These are phyloP conservation scores for Hyaena hyaena DNA, from an alignment of 2,113 vertebrate species.

Conservation along the genomic window DNA sequence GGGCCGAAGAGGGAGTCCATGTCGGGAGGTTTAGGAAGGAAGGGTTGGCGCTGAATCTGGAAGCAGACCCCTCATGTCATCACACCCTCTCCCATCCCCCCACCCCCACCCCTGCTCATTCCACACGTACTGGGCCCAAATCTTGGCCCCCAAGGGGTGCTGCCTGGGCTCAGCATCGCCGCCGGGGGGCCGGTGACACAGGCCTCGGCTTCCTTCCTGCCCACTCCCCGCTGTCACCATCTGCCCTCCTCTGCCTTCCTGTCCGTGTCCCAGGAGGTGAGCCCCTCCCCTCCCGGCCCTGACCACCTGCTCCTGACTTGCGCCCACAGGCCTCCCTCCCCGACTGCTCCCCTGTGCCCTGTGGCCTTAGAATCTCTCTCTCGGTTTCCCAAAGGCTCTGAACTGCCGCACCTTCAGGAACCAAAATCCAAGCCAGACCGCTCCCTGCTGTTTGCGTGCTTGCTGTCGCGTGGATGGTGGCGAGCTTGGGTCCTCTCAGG, in stretches of 20 bases:
- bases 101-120: rapidly evolving
- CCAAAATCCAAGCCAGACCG: too few species aligned
- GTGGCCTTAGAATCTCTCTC: background rate
- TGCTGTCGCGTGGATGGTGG: rapidly evolving
- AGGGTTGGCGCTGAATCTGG: background rate
- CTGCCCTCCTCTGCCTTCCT: background rate
- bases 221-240: rapidly evolving
- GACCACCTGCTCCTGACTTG: rapidly evolving
- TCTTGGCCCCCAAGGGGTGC: too few species aligned
- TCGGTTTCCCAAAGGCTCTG: background rate
- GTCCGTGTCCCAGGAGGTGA: background rate
- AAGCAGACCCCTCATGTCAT: background rate
- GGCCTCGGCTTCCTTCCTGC: background rate
- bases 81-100: background rate
- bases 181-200: rapidly evolving
- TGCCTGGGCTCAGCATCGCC: background rate
- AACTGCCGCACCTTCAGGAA: background rate
- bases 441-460: background rate
- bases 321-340: background rate
- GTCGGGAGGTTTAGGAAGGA: background rate
- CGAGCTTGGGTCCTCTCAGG: background rate
- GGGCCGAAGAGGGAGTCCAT: background rate
- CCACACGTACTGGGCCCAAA: too few species aligned
- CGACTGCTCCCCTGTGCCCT: background rate
- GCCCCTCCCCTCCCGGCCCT: background rate